phyloP scores from a whole-genome alignment of 2,797 vertebrate species.

The Myripristis jacobus region DNA sequence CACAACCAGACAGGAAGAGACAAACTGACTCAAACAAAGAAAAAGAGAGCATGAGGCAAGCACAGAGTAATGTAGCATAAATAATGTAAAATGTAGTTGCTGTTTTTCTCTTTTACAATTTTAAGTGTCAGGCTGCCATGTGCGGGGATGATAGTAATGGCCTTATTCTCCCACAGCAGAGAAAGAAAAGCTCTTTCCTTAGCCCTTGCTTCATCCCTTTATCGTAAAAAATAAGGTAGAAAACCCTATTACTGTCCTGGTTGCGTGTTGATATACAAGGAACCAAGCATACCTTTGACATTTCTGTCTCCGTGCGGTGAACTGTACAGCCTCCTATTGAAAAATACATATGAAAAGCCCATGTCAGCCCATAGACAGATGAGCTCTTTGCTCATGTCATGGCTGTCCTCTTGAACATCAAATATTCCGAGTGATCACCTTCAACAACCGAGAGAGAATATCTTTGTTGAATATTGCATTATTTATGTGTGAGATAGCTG shows the following conservation, averaged over 20 bases:
- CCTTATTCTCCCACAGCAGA: conserved; percentile 9
- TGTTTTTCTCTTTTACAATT: conserved; percentile 34
- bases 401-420: conserved; percentile 26
- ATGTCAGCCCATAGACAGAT: not conserved
- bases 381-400: conserved; percentile 26
- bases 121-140: conserved; percentile 48
- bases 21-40: conserved; percentile 22
- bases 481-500: conserved; percentile 50
- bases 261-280: conserved; percentile 2
- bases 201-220: not conserved
- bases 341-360: not conserved
- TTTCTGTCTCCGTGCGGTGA: too few species aligned
- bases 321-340: conserved; percentile 4
- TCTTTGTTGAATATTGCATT: conserved; percentile 39
- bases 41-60: conserved; percentile 29
- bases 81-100: conserved; percentile 50
- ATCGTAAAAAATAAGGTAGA: not conserved
- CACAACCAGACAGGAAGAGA: conserved; percentile 4
- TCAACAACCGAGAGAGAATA: not conserved
- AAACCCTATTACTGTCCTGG: not conserved
- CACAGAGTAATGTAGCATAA: conserved; percentile 44
- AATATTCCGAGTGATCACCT: conserved; percentile 25
- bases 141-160: conserved; percentile 37
- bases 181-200: not conserved
- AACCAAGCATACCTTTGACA: not conserved